Percentiles rank a stretch among this genome's conserved stretches.
phyloP scores from a whole-genome alignment of 2,797 vertebrate species.

The Molossus molossus region DNA sequence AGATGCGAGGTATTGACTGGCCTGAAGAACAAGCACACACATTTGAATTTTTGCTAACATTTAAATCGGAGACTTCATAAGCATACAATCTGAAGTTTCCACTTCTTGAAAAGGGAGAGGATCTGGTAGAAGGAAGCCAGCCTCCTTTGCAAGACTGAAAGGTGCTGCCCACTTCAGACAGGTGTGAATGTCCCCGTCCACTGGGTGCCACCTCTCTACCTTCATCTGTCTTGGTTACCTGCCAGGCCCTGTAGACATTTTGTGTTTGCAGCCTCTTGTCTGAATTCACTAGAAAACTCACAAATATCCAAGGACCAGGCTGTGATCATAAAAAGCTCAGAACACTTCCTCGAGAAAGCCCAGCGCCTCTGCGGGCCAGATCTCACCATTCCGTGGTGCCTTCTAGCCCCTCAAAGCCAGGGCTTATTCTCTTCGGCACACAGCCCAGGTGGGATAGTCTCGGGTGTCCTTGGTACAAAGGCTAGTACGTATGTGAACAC shows the following conservation, averaged over 20 bases:
- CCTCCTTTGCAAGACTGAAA: not conserved
- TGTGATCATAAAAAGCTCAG: not conserved
- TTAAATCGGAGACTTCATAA: not conserved
- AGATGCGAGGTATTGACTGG: not conserved
- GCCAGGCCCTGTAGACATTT: not conserved
- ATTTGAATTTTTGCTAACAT: not conserved
- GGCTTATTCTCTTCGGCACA: not conserved
- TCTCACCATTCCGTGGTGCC: not conserved
- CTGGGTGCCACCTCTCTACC: not conserved
- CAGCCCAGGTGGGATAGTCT: not conserved
- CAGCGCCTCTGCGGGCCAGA: not conserved
- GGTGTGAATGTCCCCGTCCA: fast-evolving
- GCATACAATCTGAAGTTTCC: not conserved
- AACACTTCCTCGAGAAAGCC: not conserved
- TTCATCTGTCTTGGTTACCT: not conserved
- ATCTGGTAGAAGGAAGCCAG: fast-evolving
- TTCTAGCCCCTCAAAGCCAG: not conserved
- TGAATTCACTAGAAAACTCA: not conserved
- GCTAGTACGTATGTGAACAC: not conserved
- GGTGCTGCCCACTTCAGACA: not conserved
- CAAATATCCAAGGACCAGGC: not conserved
- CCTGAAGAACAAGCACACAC: not conserved
- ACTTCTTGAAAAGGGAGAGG: not conserved
- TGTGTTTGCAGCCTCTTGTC: not conserved
- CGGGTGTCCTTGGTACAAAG: not conserved